Evolutionary conservation across 1,140 invertebrate species (phyloP).

Genomic region (Aplysia californica): DNA sequence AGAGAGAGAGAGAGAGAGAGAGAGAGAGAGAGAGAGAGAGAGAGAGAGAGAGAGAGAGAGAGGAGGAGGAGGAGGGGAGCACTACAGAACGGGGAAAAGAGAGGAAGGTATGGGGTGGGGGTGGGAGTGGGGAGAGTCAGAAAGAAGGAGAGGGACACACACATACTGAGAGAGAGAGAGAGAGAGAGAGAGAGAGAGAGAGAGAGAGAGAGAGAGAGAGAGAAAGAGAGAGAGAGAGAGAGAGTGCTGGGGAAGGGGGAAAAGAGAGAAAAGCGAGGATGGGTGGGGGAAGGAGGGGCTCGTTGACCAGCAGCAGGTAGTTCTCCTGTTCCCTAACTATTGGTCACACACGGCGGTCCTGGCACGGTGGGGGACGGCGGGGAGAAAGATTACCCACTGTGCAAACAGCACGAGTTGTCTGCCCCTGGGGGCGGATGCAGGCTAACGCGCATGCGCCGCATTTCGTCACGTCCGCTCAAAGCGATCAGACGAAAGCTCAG

Average conservation of each 20-base stretch:
- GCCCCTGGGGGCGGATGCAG: too few species aligned
- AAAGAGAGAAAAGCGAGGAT: not conserved
- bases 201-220: not conserved
- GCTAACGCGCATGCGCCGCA: too few species aligned
- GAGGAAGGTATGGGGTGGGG: not conserved
- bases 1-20: too few species aligned
- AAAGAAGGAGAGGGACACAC: not conserved
- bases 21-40: too few species aligned
- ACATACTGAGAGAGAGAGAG: not conserved
- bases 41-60: slow-evolving; percentile 7
- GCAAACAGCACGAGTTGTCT: too few species aligned
- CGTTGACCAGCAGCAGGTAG: not conserved
- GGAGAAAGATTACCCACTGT: too few species aligned
- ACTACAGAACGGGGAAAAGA: not conserved
- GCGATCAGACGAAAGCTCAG: too few species aligned
- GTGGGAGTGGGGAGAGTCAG: not conserved
- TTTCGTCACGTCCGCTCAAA: too few species aligned
- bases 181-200: slow-evolving; percentile 10
- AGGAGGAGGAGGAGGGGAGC: not conserved
- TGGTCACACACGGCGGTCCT: too few species aligned
- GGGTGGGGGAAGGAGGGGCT: not conserved
- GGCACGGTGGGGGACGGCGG: too few species aligned
- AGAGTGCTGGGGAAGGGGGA: not conserved
- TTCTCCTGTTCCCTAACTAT: too few species aligned
- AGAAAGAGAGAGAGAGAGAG: not conserved